These are phyloP conservation scores for Asbolus verrucosus DNA, from an alignment of 1,140 invertebrate species.

Conservation along the genomic window DNA sequence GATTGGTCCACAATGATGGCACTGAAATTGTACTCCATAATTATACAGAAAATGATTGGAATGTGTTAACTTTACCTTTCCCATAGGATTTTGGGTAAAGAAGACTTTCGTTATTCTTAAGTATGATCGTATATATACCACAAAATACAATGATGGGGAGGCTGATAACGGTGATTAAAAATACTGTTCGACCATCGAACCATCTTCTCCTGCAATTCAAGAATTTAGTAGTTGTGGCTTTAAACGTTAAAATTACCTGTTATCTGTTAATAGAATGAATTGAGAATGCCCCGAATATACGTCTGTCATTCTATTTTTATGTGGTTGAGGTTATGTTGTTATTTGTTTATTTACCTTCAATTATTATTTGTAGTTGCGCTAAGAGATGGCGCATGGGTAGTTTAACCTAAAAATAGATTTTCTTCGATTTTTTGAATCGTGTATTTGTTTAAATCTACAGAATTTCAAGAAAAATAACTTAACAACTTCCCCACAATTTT, in stretches of 20 bases:
- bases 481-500: too few relatives aligned
- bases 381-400: too few relatives aligned
- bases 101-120: conserved; percentile 52
- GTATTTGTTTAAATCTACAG: too few relatives aligned
- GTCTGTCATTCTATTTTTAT: conserved; percentile 11
- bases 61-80: conserved; percentile 25
- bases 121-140: conserved; percentile 53
- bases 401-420: too few relatives aligned
- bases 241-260: conserved; percentile 2
- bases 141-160: conserved; percentile 53
- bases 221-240: neutral
- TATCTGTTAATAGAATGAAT: conserved; percentile 18
- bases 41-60: neutral
- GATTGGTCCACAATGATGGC: conserved; percentile 26
- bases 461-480: too few relatives aligned
- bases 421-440: too few relatives aligned
- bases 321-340: conserved; percentile 3
- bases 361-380: neutral
- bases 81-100: conserved; percentile 48
- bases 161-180: conserved; percentile 50
- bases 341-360: neutral
- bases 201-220: conserved; percentile 3
- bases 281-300: conserved; percentile 21
- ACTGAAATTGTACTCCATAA: conserved; percentile 35
- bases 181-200: conserved; percentile 36